A percentile compares a stretch with the other conserved stretches of the same genome.
Evolutionary conservation across 2,113 vertebrate genomes (phyloP).

Genomic region (Leucosticte australis): DNA sequence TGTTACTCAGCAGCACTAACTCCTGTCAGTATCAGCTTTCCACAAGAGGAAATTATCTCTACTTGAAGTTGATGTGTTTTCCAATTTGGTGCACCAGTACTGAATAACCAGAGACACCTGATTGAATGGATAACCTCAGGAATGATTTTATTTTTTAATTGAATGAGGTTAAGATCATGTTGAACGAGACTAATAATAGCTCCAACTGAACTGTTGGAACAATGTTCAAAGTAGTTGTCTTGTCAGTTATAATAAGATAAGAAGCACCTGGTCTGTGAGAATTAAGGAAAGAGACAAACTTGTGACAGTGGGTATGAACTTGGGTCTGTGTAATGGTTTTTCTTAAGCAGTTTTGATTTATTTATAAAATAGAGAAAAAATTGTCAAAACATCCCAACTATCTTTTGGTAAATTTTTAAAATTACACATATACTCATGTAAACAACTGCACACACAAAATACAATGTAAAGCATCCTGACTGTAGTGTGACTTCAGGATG

Average conservation of each 20-base stretch:
- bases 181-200: not conserved
- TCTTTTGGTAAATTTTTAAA: not conserved
- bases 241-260: not conserved
- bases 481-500: not conserved
- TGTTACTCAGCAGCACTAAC: not conserved
- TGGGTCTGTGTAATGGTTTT: not conserved
- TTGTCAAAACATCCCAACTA: not conserved
- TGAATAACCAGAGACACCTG: not conserved
- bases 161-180: not conserved
- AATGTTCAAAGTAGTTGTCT: not conserved
- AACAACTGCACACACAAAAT: not conserved
- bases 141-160: not conserved
- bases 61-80: rapidly evolving
- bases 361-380: not conserved
- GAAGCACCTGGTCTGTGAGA: not conserved
- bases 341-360: not conserved
- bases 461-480: not conserved
- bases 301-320: not conserved
- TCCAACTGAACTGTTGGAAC: not conserved
- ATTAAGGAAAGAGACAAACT: not conserved
- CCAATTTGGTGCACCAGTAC: not conserved
- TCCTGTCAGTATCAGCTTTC: not conserved
- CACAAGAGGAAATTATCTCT: not conserved
- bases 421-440: not conserved
- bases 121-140: not conserved